These are phyloP conservation scores for Conus canariensis DNA, from an alignment of 2,888 invertebrate genomes.

Conservation along the genomic window DNA sequence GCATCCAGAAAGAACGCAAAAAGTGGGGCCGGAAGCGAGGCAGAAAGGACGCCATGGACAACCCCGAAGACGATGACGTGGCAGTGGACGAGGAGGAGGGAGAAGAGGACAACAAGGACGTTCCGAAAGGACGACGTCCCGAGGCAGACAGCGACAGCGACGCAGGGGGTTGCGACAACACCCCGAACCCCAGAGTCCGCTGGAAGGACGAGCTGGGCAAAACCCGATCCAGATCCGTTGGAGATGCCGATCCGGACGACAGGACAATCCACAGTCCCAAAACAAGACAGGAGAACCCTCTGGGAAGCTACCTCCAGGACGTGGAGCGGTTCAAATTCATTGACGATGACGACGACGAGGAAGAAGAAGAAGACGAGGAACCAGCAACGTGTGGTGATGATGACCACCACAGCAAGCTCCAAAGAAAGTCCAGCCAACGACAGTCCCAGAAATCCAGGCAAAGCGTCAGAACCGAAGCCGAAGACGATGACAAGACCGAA, in stretches of 20 bases:
- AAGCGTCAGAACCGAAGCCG: background rate
- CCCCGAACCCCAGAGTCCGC: background rate
- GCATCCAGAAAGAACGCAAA: conserved; percentile 34
- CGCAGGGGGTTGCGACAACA: background rate
- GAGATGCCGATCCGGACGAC: background rate
- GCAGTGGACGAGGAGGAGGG: conserved; percentile 10
- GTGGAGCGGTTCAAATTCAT: background rate
- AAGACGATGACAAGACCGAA: background rate
- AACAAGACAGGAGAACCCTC: background rate
- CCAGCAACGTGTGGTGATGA: background rate
- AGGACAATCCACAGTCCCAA: background rate
- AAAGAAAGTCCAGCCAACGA: background rate
- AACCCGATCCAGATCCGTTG: background rate
- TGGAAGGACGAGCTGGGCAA: conserved; percentile 8
- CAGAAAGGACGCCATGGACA: background rate
- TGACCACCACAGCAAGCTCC: background rate
- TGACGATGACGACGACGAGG: background rate
- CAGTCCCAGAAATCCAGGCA: background rate
- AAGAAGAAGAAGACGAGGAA: background rate
- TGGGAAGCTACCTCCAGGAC: background rate
- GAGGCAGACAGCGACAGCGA: background rate
- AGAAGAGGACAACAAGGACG: background rate
- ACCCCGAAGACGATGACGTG: background rate
- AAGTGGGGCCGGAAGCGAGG: conserved; percentile 15
- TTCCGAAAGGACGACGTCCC: background rate